These are phyloP conservation scores for Protobothrops flavoviridis DNA, from an alignment of 2,113 vertebrate genomes.

Conservation along the genomic window DNA sequence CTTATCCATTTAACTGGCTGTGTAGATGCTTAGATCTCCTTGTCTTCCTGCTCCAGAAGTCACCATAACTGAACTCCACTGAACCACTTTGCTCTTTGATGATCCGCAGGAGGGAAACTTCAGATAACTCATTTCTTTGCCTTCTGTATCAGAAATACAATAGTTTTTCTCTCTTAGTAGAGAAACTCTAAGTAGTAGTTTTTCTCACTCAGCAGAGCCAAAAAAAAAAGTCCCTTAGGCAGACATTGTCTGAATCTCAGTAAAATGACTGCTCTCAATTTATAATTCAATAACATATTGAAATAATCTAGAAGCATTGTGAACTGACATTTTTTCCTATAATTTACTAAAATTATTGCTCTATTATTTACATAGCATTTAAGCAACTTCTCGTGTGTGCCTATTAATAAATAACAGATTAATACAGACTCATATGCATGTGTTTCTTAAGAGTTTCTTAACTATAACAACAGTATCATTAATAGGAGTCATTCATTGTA, in stretches of 20 bases:
- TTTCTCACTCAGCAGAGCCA: not conserved
- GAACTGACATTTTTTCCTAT: not conserved
- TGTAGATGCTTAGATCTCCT: not conserved
- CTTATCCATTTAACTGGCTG: constrained; percentile 20
- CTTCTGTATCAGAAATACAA: not conserved
- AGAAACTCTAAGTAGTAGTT: not conserved
- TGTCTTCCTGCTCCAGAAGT: not conserved
- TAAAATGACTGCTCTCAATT: not conserved
- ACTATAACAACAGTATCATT: not conserved
- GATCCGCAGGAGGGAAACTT: constrained; percentile 5
- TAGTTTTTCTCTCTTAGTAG: not conserved
- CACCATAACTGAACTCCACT: not conserved
- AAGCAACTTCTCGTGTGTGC: not conserved
- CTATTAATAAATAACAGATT: not conserved
- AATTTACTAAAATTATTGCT: not conserved
- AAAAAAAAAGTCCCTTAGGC: not conserved
- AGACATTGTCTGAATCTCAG: not conserved
- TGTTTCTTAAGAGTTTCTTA: not conserved
- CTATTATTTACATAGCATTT: not conserved
- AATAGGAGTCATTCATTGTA: not conserved
- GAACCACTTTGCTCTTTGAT: not conserved
- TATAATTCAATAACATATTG: not conserved
- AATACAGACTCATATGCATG: not conserved
- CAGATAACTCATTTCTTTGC: not conserved
- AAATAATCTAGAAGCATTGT: not conserved